Percentiles rank a stretch among this genome's conserved stretches.
These are phyloP conservation scores for Acleris laterana DNA, from an alignment of 2,888 invertebrate genomes.

Conservation along the genomic window DNA sequence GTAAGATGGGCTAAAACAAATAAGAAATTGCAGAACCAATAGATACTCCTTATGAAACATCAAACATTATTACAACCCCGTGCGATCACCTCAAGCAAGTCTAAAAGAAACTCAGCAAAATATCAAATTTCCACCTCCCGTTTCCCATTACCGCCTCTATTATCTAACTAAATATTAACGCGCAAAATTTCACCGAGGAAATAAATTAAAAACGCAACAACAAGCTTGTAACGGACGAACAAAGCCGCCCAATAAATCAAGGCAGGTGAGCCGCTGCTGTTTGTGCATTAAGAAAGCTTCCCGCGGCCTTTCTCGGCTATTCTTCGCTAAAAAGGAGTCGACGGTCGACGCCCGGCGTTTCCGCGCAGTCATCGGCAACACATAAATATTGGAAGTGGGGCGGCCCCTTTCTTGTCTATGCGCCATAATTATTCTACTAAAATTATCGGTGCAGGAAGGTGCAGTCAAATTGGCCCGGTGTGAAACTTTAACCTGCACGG, in stretches of 20 bases:
- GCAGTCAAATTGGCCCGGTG: constrained; percentile 34
- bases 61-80: no score
- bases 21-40: no score
- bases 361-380: constrained; percentile 84
- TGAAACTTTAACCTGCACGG: neutral
- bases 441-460: constrained; percentile 61
- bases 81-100: neutral
- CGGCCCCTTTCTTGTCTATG: constrained; percentile 82
- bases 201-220: constrained; percentile 85
- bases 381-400: constrained; percentile 85
- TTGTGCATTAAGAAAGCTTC: constrained; percentile 83
- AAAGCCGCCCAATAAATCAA: constrained; percentile 83
- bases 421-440: constrained; percentile 77
- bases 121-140: constrained; percentile 45
- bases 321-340: constrained; percentile 84
- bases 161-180: constrained; percentile 79
- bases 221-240: constrained; percentile 82
- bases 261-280: constrained; percentile 80
- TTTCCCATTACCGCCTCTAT: constrained; percentile 57
- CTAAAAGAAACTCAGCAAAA: constrained; percentile 23
- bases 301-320: constrained; percentile 81
- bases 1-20: no score
- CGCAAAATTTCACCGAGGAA: constrained; percentile 75
- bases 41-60: no score
- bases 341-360: constrained; percentile 75